Conservation (phyloP, 2,797 vertebrate genomes). For the Tympanoctomys barrerae region DNA sequence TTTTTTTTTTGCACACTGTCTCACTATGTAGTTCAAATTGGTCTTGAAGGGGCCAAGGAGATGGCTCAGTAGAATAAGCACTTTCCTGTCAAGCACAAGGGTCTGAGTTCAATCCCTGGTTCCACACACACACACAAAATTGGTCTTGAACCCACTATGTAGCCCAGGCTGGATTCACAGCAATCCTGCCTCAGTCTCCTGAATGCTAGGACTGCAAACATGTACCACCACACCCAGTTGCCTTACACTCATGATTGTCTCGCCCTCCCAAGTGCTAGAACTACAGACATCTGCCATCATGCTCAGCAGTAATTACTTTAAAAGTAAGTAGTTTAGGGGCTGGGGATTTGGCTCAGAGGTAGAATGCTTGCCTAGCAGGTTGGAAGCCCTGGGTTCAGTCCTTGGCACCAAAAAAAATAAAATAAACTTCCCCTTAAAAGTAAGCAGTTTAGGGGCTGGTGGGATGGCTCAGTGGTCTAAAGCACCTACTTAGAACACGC, state of each 20-base stretch:
- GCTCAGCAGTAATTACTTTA: not conserved
- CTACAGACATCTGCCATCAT: not conserved
- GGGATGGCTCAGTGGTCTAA: too few species aligned
- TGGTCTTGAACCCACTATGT: not conserved
- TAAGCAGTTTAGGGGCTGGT: too few species aligned
- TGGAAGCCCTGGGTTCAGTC: too few species aligned
- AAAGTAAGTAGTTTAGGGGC: not conserved
- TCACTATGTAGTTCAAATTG: not conserved
- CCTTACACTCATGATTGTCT: not conserved
- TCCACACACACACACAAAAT: too few species aligned
- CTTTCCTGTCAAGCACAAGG: too few species aligned
- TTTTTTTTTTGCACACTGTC: not conserved
- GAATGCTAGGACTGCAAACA: not conserved
- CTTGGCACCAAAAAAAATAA: too few species aligned
- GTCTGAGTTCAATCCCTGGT: too few species aligned
- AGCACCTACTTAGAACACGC: too few species aligned
- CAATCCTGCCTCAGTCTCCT: not conserved
- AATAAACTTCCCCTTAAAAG: too few species aligned
- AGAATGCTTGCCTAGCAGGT: too few species aligned
- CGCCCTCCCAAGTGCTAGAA: not conserved
- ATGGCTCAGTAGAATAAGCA: too few species aligned
- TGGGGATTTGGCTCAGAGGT: too few species aligned
- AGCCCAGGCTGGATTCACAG: not conserved
- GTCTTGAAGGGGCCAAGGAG: not conserved
- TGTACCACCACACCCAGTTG: not conserved